These are phyloP conservation scores for Chrysolina haemoptera DNA, from an alignment of 2,888 invertebrate species.

Conservation along the genomic window DNA sequence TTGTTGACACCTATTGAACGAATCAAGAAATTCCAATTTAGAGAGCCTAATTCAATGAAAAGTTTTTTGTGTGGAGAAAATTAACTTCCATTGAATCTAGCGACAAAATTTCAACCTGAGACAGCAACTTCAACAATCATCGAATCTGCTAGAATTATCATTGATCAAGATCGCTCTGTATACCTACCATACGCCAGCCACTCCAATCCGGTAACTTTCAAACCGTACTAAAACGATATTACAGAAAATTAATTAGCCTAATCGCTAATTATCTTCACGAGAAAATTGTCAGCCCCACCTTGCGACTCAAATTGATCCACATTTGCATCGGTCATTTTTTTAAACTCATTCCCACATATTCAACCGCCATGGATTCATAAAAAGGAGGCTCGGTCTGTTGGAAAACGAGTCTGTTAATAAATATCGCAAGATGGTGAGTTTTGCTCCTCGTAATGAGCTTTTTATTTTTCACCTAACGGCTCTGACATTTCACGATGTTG, in stretches of 20 bases:
- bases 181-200: not conserved
- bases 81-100: no score
- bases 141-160: not conserved
- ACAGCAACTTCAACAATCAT: not conserved
- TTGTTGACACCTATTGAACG: no score
- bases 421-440: constrained; percentile 5
- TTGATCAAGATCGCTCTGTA: not conserved
- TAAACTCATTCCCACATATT: constrained; percentile 13
- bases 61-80: no score
- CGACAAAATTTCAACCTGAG: not conserved
- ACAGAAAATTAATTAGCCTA: constrained; percentile 5
- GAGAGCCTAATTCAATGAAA: no score
- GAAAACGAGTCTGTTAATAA: constrained; percentile 2
- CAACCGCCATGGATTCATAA: not conserved
- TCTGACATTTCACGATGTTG: constrained; percentile 20
- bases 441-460: constrained; percentile 10
- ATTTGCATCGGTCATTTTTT: constrained; percentile 10
- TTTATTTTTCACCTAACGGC: constrained; percentile 16
- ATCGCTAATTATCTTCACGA: constrained; percentile 9
- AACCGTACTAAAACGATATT: not conserved
- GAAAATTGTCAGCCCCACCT: constrained; percentile 12
- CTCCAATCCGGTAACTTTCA: not conserved
- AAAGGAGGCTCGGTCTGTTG: constrained; percentile 12
- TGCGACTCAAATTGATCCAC: constrained; percentile 2
- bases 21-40: no score